Evolutionary conservation across 1,140 invertebrate species (phyloP).

Genomic region (Heterodera carotae): DNA sequence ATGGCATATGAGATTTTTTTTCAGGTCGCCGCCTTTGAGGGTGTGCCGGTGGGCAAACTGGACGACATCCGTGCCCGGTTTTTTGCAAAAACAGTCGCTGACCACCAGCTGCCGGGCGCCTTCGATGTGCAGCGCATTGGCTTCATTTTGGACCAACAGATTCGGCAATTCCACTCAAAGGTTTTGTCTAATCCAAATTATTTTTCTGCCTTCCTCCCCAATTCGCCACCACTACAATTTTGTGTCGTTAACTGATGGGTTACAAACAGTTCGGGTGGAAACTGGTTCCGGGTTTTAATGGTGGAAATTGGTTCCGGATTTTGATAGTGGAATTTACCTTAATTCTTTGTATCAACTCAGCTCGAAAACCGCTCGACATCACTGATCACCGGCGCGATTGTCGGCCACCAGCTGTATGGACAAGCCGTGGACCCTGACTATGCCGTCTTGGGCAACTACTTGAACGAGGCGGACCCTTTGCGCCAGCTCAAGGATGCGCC

Average conservation of each 20-base stretch:
- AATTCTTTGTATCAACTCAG: too few species aligned
- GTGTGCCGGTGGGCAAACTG: slow-evolving; percentile 76
- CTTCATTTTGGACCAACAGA: slow-evolving; percentile 75
- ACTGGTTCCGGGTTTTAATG: too few species aligned
- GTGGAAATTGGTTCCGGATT: too few species aligned
- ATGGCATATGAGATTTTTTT: too few species aligned
- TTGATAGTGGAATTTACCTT: too few species aligned
- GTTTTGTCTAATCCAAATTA: slow-evolving; percentile 45
- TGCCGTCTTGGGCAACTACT: slow-evolving; percentile 76
- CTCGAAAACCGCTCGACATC: slow-evolving; percentile 79
- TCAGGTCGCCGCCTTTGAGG: slow-evolving; percentile 73
- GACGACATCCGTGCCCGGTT: slow-evolving; percentile 70
- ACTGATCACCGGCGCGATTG: slow-evolving; percentile 75
- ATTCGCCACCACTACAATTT: slow-evolving; percentile 13
- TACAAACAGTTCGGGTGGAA: too few species aligned
- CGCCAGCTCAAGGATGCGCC: slow-evolving; percentile 73
- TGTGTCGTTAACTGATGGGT: too few species aligned
- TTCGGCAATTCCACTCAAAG: slow-evolving; percentile 70
- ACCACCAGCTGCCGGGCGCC: slow-evolving; percentile 65
- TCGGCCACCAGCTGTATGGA: slow-evolving; percentile 82
- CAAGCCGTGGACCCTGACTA: slow-evolving; percentile 59
- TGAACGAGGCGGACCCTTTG: slow-evolving; percentile 75
- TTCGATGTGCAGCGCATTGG: slow-evolving; percentile 78
- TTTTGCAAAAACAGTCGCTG: slow-evolving; percentile 47
- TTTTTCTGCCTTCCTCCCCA: background rate